Evolutionary conservation across 1,140 invertebrate species (phyloP).

Genomic region (Drosophila nikananu): DNA sequence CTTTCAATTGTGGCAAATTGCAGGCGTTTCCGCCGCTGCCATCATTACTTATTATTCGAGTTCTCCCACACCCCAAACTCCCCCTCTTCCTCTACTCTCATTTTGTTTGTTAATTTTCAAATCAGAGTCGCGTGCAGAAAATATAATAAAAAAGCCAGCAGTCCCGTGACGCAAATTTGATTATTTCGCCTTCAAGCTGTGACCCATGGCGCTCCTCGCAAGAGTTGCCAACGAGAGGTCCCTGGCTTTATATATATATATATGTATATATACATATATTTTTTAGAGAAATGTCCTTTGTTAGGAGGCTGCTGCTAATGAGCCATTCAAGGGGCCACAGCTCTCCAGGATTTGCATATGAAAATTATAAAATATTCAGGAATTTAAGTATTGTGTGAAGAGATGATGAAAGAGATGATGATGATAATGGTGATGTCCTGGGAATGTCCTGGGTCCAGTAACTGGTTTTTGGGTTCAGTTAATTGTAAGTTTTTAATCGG

Average conservation of each 20-base stretch:
- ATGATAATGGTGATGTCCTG: background rate
- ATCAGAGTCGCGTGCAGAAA: slow-evolving; percentile 58
- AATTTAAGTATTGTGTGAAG: slow-evolving; percentile 17
- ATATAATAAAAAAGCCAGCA: background rate
- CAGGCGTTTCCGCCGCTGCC: slow-evolving; percentile 79
- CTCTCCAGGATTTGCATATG: slow-evolving; percentile 37
- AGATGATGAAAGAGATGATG: too few species aligned
- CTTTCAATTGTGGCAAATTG: slow-evolving; percentile 83
- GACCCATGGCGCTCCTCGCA: slow-evolving; percentile 27
- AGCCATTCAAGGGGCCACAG: slow-evolving; percentile 57
- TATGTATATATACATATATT: background rate
- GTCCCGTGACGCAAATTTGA: slow-evolving; percentile 74
- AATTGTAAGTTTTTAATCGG: background rate
- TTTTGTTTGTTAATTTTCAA: slow-evolving; percentile 82
- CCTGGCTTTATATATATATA: background rate
- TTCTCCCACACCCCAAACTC: background rate
- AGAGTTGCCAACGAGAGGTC: slow-evolving; percentile 28
- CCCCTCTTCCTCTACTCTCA: slow-evolving; percentile 26
- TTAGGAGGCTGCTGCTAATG: slow-evolving; percentile 55
- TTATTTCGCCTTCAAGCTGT: slow-evolving; percentile 68
- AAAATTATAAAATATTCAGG: slow-evolving; percentile 26
- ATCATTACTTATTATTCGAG: slow-evolving; percentile 70
- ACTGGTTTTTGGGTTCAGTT: background rate
- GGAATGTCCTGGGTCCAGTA: slow-evolving; percentile 12
- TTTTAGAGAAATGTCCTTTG: slow-evolving; percentile 29